phyloP scores from a whole-genome alignment of 2,797 vertebrate genomes.

The Danio choprae region DNA sequence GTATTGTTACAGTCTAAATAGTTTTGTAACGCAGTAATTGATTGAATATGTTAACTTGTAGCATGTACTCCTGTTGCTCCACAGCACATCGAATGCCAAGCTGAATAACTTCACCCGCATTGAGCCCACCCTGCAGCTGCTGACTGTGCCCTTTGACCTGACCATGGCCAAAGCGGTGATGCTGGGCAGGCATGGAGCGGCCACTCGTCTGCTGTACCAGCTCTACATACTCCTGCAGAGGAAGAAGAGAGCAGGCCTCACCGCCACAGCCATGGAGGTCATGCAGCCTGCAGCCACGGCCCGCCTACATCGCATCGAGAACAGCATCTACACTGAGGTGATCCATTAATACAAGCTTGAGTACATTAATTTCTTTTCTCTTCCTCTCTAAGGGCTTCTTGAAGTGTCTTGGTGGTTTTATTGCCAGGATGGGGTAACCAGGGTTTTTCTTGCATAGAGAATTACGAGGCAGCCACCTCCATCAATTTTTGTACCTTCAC shows the following conservation, averaged over 20 bases:
- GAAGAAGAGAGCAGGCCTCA: constrained; percentile 80
- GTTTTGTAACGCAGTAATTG: background rate
- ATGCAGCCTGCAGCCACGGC: constrained; percentile 74
- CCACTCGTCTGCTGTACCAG: constrained; percentile 87
- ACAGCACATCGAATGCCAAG: constrained; percentile 80
- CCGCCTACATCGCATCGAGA: constrained; percentile 75
- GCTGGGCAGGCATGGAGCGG: constrained; percentile 84
- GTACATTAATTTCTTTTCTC: background rate
- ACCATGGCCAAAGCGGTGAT: constrained; percentile 85
- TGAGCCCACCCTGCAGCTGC: constrained; percentile 84
- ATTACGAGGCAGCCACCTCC: no score
- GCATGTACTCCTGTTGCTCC: background rate
- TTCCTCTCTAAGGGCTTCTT: background rate
- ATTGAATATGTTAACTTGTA: constrained; percentile 8
- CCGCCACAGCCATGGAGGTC: constrained; percentile 75
- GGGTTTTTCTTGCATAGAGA: no score
- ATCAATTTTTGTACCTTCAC: no score
- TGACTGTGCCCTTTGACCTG: constrained; percentile 87
- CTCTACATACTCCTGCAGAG: constrained; percentile 87
- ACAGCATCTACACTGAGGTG: constrained; percentile 82
- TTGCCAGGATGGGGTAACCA: background rate
- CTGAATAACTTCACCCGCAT: constrained; percentile 91
- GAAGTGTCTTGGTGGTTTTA: background rate
- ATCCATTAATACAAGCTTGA: background rate
- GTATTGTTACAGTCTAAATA: background rate